phyloP scores from a whole-genome alignment of 2,797 vertebrate species.

The Platyrinchus mystaceus region DNA sequence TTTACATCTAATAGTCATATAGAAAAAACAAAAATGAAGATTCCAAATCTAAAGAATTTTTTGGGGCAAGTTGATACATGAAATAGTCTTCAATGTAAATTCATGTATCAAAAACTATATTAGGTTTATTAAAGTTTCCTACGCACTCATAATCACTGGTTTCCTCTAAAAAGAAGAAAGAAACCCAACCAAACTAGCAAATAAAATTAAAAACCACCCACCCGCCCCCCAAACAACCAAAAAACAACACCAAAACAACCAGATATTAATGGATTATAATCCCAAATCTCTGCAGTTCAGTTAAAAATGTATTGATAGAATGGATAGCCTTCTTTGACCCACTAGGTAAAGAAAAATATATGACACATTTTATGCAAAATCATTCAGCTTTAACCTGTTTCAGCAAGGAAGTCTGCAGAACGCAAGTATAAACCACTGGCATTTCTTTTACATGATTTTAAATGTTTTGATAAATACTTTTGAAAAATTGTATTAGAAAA shows the following conservation, averaged over 20 bases:
- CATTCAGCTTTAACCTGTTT: background rate
- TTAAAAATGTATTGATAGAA: background rate
- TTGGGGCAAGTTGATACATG: background rate
- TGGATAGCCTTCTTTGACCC: background rate
- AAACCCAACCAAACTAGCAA: accelerated
- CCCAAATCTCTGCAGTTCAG: background rate
- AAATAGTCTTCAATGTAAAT: background rate
- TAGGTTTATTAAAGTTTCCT: background rate
- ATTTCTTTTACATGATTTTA: background rate
- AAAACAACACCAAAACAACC: accelerated
- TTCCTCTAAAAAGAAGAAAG: accelerated
- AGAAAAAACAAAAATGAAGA: background rate
- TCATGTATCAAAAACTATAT: background rate
- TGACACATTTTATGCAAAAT: background rate
- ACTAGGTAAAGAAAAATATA: background rate
- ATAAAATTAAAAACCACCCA: background rate
- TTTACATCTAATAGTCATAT: background rate
- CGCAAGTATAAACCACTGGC: accelerated
- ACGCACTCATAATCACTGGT: background rate
- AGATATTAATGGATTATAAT: background rate
- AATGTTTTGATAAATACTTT: background rate
- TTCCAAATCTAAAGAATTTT: background rate
- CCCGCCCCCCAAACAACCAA: background rate
- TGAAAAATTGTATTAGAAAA: background rate
- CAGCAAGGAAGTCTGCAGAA: background rate